Evolutionary conservation across 2,888 invertebrate genomes (phyloP).

Genomic region (Pecten maximus): DNA sequence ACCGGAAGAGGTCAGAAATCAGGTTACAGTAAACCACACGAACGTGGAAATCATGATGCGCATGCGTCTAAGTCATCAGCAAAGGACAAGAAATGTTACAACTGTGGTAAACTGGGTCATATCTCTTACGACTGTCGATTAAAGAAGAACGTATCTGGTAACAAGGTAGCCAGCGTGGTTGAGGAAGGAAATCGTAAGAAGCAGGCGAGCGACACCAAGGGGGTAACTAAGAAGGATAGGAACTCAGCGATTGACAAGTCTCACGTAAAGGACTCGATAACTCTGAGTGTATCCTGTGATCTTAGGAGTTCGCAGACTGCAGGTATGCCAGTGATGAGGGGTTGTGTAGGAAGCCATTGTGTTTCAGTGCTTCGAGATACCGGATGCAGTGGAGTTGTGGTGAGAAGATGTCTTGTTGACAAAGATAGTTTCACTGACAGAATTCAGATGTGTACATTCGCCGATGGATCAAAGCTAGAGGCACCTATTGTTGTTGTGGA

Average conservation of each 20-base stretch:
- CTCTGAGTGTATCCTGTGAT: background rate
- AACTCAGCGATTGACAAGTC: too few species aligned
- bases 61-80: too few species aligned
- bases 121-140: background rate
- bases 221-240: background rate
- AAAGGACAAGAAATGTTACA: too few species aligned
- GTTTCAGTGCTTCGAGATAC: background rate
- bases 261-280: background rate
- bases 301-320: background rate
- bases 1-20: too few species aligned
- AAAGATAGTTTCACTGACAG: conserved; percentile 43
- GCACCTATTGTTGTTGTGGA: conserved; percentile 43
- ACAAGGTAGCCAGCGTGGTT: background rate
- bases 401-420: conserved; percentile 38
- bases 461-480: conserved; percentile 47
- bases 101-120: background rate
- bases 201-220: background rate
- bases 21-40: too few species aligned
- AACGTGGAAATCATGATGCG: too few species aligned
- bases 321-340: background rate
- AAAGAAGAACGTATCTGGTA: background rate
- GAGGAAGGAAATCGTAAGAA: background rate
- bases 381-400: background rate
- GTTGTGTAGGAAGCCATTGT: background rate
- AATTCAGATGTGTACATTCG: conserved; percentile 41